Conservation (phyloP, 2,113 vertebrate genomes). For the Sylvietta virens region DNA sequence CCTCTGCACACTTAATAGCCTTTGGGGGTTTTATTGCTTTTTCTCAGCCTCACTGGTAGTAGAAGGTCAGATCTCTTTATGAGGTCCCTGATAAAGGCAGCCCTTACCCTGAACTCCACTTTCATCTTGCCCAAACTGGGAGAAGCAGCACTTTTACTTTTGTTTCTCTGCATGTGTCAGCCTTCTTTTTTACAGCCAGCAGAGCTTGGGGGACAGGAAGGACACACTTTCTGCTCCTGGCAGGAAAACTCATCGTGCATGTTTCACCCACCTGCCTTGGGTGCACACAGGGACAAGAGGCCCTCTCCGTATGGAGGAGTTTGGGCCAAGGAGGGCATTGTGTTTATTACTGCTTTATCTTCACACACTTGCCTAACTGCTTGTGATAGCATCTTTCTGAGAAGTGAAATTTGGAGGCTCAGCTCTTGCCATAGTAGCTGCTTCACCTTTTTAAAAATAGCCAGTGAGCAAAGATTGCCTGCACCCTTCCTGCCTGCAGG, state of each 20-base stretch:
- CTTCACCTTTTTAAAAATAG: neutral
- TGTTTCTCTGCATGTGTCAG: neutral
- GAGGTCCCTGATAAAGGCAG: neutral
- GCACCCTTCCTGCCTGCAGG: neutral
- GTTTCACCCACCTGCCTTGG: neutral
- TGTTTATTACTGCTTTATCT: neutral
- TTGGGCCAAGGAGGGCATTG: neutral
- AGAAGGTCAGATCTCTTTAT: neutral
- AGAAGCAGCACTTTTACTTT: neutral
- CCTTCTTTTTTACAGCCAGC: fast-evolving
- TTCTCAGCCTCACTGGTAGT: neutral
- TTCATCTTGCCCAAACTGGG: neutral
- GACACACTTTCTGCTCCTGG: fast-evolving
- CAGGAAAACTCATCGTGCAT: fast-evolving
- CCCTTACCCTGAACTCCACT: neutral
- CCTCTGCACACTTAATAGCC: fast-evolving
- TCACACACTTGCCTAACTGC: neutral
- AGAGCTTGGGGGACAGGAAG: neutral
- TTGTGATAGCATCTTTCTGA: neutral
- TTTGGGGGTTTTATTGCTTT: neutral
- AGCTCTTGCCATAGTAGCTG: fast-evolving
- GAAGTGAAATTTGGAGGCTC: neutral
- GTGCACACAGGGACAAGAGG: neutral
- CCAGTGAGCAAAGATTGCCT: neutral
- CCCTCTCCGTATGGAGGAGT: fast-evolving